Evolutionary conservation across 2,797 vertebrate genomes (phyloP).

Genomic region (Sebastes itinus): DNA sequence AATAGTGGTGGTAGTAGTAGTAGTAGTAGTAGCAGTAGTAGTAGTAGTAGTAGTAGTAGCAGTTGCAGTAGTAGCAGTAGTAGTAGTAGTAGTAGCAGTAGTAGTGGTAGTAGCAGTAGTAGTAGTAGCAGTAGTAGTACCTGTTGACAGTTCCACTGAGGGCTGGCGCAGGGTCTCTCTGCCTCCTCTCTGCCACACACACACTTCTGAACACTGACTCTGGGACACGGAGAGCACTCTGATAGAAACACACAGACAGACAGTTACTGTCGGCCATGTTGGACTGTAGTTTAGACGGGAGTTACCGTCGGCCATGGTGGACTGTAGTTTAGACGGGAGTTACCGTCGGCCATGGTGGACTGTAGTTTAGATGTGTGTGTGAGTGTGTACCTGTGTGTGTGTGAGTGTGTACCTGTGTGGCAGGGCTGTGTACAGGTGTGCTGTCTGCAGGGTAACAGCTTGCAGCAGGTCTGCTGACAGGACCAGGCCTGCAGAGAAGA

Average conservation of each 20-base stretch:
- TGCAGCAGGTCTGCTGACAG: conserved; percentile 84
- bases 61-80: too few relatives aligned
- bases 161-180: conserved; percentile 90
- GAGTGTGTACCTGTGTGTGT: not conserved
- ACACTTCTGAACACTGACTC: conserved; percentile 90
- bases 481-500: conserved; percentile 82
- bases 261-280: too few relatives aligned
- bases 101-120: too few relatives aligned
- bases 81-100: too few relatives aligned
- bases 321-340: too few relatives aligned
- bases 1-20: too few relatives aligned
- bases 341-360: too few relatives aligned
- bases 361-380: too few relatives aligned
- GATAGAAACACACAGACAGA: not conserved
- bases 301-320: too few relatives aligned
- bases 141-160: conserved; percentile 89
- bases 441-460: conserved; percentile 85
- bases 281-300: too few relatives aligned
- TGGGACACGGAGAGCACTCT: conserved; percentile 88
- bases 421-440: conserved; percentile 89
- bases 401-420: conserved; percentile 84
- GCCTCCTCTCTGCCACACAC: conserved; percentile 85
- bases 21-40: too few relatives aligned
- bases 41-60: not conserved
- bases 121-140: conserved; percentile 59